Conservation (phyloP, 2,113 vertebrate genomes). For the Neopipo cinnamomea region DNA sequence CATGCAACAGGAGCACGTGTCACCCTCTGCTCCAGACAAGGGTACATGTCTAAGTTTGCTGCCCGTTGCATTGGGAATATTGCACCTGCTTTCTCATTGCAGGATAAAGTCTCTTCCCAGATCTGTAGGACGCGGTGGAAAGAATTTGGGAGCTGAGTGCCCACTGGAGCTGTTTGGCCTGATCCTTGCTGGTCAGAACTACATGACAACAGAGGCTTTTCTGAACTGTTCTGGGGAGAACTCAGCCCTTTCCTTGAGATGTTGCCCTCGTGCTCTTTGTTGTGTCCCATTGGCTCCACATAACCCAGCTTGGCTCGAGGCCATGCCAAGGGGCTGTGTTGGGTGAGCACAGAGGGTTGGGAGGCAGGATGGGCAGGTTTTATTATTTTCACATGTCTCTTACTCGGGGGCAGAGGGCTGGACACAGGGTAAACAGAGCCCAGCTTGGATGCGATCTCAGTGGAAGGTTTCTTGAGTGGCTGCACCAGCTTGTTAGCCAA, state of each 20-base stretch:
- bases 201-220: not conserved
- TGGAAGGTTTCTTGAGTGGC: not conserved
- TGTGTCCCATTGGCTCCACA: fast-evolving
- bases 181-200: not conserved
- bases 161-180: not conserved
- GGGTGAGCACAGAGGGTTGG: not conserved
- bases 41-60: not conserved
- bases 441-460: not conserved
- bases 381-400: not conserved
- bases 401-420: not conserved
- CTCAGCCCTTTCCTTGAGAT: fast-evolving
- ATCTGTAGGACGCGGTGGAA: conserved; percentile 58
- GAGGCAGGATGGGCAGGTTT: not conserved
- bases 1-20: fast-evolving
- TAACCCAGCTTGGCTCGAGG: not conserved
- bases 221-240: not conserved
- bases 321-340: not conserved
- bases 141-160: not conserved
- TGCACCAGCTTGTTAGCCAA: not conserved
- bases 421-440: not conserved
- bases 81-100: not conserved
- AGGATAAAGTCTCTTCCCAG: conserved; percentile 64
- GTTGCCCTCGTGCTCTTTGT: not conserved
- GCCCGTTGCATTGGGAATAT: not conserved
- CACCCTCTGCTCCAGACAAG: not conserved